Evolutionary conservation across 2,113 vertebrate genomes (phyloP).

Genomic region (Conger conger): DNA sequence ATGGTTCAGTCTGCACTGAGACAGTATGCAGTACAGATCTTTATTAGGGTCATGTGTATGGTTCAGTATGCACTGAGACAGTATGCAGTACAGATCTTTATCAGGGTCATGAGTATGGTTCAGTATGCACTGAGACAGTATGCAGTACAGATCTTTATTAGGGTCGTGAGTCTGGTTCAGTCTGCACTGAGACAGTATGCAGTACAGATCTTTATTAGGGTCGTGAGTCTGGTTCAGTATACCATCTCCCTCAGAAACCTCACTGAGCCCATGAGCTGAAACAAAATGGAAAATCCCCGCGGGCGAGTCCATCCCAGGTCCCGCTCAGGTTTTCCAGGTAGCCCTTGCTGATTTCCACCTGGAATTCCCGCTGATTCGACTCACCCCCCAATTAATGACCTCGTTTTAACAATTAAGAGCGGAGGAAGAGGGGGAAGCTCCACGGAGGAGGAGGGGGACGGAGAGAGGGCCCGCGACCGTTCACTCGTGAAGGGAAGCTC

Average conservation of each 20-base stretch:
- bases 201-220: conserved; percentile 55
- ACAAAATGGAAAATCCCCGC: conserved; percentile 57
- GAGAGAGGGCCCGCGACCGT: not conserved
- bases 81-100: too few species aligned
- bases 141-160: too few species aligned
- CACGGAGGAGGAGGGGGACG: conserved; percentile 25
- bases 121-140: too few species aligned
- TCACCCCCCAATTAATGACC: conserved; percentile 71
- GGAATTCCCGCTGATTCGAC: conserved; percentile 72
- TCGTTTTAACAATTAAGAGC: conserved; percentile 75
- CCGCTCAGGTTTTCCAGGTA: conserved; percentile 65
- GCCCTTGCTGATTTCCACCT: conserved; percentile 69
- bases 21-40: not conserved
- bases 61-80: conserved; percentile 52
- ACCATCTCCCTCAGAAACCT: conserved; percentile 35
- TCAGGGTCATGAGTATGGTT: conserved; percentile 64
- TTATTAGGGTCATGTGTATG: conserved; percentile 65
- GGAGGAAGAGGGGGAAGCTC: conserved; percentile 53
- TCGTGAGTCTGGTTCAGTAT: conserved; percentile 57
- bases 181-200: not conserved
- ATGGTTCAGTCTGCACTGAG: conserved; percentile 43
- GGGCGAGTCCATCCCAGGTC: conserved; percentile 51
- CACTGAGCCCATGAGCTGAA: conserved; percentile 59
- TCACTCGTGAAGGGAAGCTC: not conserved
- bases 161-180: conserved; percentile 55